A percentile compares a stretch with the other conserved stretches of the same genome.
phyloP scores from a whole-genome alignment of 37 sponge, comb jelly and placozoan genomes.

The Ianthella basta region DNA sequence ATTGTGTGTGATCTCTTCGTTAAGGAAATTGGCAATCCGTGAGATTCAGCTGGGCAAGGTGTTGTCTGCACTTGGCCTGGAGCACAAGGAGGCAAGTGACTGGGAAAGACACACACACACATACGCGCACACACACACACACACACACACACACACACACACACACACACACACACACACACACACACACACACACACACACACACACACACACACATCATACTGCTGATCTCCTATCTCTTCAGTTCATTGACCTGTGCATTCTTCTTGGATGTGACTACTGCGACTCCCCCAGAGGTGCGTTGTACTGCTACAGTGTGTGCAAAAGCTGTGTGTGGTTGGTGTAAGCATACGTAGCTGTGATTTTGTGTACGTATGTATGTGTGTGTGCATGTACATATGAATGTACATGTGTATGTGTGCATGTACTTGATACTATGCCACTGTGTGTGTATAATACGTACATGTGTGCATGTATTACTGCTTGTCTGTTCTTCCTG shows the following conservation, averaged over 20 bases:
- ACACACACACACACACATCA: too few species aligned
- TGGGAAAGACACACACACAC: too few species aligned
- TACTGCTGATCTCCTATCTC: not conserved
- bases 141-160: not conserved
- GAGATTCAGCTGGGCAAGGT: slow-evolving; percentile 82
- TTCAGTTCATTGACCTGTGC: slow-evolving; percentile 96
- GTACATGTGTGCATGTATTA: not conserved
- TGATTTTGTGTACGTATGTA: not conserved
- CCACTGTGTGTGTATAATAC: too few species aligned
- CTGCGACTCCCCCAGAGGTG: slow-evolving; percentile 96
- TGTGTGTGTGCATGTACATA: not conserved
- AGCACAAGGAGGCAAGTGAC: slow-evolving; percentile 60
- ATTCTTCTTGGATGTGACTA: slow-evolving; percentile 99
- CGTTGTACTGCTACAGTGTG: not conserved
- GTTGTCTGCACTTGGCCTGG: slow-evolving; percentile 66
- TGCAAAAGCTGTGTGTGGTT: not conserved
- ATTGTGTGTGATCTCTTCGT: not conserved
- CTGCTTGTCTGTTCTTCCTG: too few species aligned
- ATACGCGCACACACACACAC: too few species aligned
- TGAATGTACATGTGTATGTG: too few species aligned
- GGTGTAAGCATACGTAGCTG: too few species aligned
- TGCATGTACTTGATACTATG: too few species aligned
- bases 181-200: too few species aligned
- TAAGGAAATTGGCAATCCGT: slow-evolving; percentile 91
- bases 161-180: too few species aligned